These are phyloP conservation scores for Regulus satrapa DNA, from an alignment of 2,113 vertebrate species.

Conservation along the genomic window DNA sequence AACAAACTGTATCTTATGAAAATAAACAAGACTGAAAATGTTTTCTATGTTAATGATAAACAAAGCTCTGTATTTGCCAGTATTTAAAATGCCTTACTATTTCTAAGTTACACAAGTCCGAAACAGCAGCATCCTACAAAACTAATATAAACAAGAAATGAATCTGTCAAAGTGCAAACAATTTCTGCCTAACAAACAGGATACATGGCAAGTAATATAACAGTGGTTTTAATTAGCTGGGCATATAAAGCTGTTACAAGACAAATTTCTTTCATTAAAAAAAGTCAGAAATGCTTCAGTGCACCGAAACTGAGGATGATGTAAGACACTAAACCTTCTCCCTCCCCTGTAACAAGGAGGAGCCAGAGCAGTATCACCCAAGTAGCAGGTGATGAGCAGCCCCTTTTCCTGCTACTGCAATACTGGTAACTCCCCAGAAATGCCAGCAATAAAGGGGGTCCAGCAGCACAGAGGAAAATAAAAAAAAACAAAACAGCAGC, in stretches of 20 bases:
- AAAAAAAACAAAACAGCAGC: not conserved
- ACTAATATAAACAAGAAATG: conserved; percentile 1
- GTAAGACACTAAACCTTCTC: not conserved
- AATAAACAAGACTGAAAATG: not conserved
- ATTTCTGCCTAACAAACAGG: conserved; percentile 23
- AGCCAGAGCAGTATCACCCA: not conserved
- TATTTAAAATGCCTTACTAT: not conserved
- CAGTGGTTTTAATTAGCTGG: conserved; percentile 39
- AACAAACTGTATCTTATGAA: not conserved
- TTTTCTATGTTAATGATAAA: not conserved
- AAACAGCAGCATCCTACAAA: not conserved
- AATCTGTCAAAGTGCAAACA: conserved; percentile 32
- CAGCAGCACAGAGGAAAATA: not conserved
- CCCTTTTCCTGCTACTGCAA: not conserved
- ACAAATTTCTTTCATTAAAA: conserved; percentile 56
- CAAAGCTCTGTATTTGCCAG: not conserved
- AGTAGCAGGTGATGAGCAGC: not conserved
- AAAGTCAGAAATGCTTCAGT: not conserved
- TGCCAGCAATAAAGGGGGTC: not conserved
- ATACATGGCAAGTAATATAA: not conserved
- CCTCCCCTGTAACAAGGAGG: not conserved
- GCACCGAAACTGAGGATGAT: not conserved
- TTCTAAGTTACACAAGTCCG: not conserved
- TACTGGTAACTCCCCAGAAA: not conserved
- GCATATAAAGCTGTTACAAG: conserved; percentile 18